phyloP scores from a whole-genome alignment of 2,797 vertebrate species.

The Chanos chanos region DNA sequence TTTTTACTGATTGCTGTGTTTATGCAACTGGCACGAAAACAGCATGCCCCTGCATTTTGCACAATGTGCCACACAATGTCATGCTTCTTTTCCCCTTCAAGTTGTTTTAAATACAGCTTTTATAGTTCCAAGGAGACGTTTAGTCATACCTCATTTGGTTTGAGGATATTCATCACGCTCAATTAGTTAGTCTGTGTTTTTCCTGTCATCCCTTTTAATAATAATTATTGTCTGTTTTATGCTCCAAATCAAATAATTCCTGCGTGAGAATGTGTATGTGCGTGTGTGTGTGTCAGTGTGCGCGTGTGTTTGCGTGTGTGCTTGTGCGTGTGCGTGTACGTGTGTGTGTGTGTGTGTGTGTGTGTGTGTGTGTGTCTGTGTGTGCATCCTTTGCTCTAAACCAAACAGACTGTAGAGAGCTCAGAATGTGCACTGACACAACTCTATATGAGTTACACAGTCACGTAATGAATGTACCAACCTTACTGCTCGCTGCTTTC shows the following conservation, averaged over 20 bases:
- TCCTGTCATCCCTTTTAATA: slow-evolving; percentile 57
- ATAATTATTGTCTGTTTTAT: slow-evolving; percentile 52
- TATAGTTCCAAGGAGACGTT: slow-evolving; percentile 57
- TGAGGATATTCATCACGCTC: slow-evolving; percentile 58
- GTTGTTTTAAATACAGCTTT: slow-evolving; percentile 39
- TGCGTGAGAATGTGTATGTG: slow-evolving; percentile 1
- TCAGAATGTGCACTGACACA: no score
- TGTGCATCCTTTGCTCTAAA: no score
- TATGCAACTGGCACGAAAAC: slow-evolving; percentile 51
- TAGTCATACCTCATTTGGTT: slow-evolving; percentile 66
- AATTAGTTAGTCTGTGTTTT: slow-evolving; percentile 61
- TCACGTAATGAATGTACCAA: no score
- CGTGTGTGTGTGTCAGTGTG: not conserved
- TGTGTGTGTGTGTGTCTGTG: no score
- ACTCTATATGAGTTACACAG: no score
- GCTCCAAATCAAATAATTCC: slow-evolving; percentile 51
- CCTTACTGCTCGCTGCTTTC: no score
- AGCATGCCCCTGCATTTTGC: slow-evolving; percentile 22
- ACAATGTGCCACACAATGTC: slow-evolving; percentile 29
- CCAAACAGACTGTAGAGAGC: no score
- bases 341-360: no score
- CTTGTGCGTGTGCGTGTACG: not conserved
- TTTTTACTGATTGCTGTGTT: slow-evolving; percentile 58
- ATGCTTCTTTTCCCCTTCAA: slow-evolving; percentile 39
- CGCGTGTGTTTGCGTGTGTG: slow-evolving; percentile 19